phyloP scores from a whole-genome alignment of 2,113 vertebrate species.

The Polypterus senegalus region DNA sequence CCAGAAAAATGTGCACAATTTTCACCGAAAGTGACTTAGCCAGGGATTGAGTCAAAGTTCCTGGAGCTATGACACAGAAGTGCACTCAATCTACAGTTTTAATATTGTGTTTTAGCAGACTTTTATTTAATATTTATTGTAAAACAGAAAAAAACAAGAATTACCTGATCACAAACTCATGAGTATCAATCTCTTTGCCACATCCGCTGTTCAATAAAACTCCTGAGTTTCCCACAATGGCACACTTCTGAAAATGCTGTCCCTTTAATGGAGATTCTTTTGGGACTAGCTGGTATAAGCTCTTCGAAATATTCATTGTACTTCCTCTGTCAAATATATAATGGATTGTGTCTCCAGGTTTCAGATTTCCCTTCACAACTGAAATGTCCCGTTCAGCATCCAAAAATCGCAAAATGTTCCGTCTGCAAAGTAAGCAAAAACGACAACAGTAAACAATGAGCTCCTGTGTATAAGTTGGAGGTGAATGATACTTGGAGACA shows the following conservation, averaged over 20 bases:
- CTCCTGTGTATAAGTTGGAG: no score
- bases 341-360: slow-evolving; percentile 82
- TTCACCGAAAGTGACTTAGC: not conserved
- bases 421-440: slow-evolving; percentile 42
- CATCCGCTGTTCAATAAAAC: slow-evolving; percentile 87
- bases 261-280: slow-evolving; percentile 75
- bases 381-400: slow-evolving; percentile 92
- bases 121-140: not conserved
- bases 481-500: no score
- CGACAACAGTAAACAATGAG: not conserved
- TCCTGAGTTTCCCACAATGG: slow-evolving; percentile 90
- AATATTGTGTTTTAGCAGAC: not conserved
- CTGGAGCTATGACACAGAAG: not conserved
- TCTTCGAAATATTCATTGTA: slow-evolving; percentile 86
- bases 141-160: not conserved
- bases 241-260: slow-evolving; percentile 73
- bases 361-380: slow-evolving; percentile 81
- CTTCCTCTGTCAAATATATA: slow-evolving; percentile 90
- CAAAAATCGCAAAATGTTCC: slow-evolving; percentile 81
- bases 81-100: not conserved
- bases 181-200: slow-evolving; percentile 73
- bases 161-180: slow-evolving; percentile 89
- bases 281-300: slow-evolving; percentile 82
- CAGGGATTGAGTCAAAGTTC: not conserved
- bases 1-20: no score